phyloP scores from a whole-genome alignment of 2,888 invertebrate genomes.

The Noctua janthe region DNA sequence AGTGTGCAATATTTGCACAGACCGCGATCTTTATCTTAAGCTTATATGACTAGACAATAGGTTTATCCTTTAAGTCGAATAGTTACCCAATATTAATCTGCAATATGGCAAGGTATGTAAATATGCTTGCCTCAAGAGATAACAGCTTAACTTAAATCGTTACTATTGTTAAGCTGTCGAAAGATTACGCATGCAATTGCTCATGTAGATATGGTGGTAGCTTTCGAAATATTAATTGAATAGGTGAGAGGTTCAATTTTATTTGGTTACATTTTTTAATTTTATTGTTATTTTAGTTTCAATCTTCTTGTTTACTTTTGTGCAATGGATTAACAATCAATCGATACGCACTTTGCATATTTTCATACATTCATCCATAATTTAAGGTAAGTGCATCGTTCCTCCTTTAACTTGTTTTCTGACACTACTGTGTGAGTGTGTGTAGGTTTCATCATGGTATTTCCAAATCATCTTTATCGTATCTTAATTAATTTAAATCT shows the following conservation, averaged over 20 bases:
- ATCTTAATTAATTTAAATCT: neutral
- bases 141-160: slow-evolving; percentile 18
- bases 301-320: neutral
- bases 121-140: slow-evolving; percentile 12
- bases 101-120: slow-evolving; percentile 33
- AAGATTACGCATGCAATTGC: slow-evolving; percentile 12
- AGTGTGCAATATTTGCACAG: neutral
- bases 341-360: neutral
- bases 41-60: slow-evolving; percentile 35
- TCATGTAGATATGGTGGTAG: slow-evolving; percentile 2
- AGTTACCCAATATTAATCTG: slow-evolving; percentile 41
- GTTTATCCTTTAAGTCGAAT: slow-evolving; percentile 1
- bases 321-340: neutral
- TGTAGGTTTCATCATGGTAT: neutral
- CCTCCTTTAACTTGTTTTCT: neutral
- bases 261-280: neutral
- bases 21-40: neutral
- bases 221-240: neutral
- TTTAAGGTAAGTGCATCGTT: neutral
- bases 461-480: neutral
- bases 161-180: slow-evolving; percentile 21
- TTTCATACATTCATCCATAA: neutral
- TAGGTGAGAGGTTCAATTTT: neutral
- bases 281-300: too few relatives aligned
- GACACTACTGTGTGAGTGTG: too few relatives aligned